Evolutionary conservation across 2,888 invertebrate species (phyloP).

Genomic region (Xylocampa areola): DNA sequence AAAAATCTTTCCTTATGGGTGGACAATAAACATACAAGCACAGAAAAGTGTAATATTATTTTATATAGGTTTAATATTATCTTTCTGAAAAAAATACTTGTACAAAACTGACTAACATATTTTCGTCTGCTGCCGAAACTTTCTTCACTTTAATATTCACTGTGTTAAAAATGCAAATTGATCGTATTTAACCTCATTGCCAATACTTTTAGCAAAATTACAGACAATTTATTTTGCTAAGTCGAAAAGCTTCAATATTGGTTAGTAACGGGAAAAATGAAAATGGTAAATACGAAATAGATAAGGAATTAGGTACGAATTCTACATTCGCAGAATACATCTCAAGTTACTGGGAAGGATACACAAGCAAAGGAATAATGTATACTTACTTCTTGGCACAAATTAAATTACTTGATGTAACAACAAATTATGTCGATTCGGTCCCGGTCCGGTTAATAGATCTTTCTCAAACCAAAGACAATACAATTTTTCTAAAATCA

Average conservation of each 20-base stretch:
- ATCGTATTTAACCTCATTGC: conserved; percentile 20
- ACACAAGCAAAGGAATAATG: too few species aligned
- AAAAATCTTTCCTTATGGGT: too few species aligned
- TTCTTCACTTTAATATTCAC: conserved; percentile 31
- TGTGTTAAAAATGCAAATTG: conserved; percentile 44
- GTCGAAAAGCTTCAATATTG: conserved; percentile 10
- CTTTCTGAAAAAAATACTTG: too few species aligned
- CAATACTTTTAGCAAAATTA: conserved; percentile 37
- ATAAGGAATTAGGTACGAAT: conserved; percentile 1
- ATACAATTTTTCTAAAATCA: too few species aligned
- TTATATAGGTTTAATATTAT: too few species aligned
- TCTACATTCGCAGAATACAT: neutral
- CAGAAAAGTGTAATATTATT: too few species aligned
- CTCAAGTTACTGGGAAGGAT: neutral
- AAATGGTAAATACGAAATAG: neutral
- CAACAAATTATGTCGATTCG: too few species aligned
- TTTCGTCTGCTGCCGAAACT: conserved; percentile 17
- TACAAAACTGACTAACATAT: conserved; percentile 17
- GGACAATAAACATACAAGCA: too few species aligned
- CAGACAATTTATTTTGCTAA: conserved; percentile 42
- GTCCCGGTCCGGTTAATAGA: too few species aligned
- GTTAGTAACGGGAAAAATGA: conserved; percentile 16
- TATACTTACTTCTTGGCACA: too few species aligned
- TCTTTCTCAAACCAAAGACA: too few species aligned
- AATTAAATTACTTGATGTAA: too few species aligned